Percentiles rank a stretch among this genome's conserved stretches.
These are phyloP conservation scores for Agapornis roseicollis DNA, from an alignment of 2,113 vertebrate species.

Conservation along the genomic window DNA sequence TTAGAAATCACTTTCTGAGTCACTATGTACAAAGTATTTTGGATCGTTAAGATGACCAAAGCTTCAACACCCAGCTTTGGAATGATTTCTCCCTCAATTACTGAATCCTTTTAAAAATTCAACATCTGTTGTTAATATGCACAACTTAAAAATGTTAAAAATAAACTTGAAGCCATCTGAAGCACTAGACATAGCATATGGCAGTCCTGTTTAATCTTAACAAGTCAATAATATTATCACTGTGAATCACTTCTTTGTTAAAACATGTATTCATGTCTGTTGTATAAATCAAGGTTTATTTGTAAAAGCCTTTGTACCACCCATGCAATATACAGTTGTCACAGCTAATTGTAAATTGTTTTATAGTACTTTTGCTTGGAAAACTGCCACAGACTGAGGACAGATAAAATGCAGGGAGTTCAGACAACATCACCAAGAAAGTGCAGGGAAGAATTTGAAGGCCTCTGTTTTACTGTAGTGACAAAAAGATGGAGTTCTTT, in stretches of 20 bases:
- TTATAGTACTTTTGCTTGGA: not conserved
- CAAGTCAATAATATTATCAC: not conserved
- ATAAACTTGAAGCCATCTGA: slow-evolving; percentile 15
- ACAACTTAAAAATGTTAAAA: not conserved
- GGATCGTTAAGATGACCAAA: not conserved
- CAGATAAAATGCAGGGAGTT: not conserved
- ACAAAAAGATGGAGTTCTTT: not conserved
- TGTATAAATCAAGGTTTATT: not conserved
- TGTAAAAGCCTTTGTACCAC: not conserved
- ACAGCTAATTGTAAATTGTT: not conserved
- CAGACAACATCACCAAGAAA: not conserved
- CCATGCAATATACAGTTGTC: not conserved
- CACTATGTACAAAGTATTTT: not conserved
- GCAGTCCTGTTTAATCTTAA: not conserved
- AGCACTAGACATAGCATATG: slow-evolving; percentile 8
- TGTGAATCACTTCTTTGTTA: slow-evolving; percentile 9
- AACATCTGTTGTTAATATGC: not conserved
- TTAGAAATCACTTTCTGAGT: not conserved
- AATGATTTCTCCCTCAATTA: not conserved
- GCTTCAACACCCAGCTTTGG: not conserved
- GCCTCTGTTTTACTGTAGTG: not conserved
- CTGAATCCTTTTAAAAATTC: not conserved
- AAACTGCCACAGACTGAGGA: not conserved
- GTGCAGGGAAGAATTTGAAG: not conserved
- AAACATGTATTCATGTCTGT: not conserved